These are phyloP conservation scores for Drosophila tristis DNA, from an alignment of 1,140 invertebrate species.

Conservation along the genomic window DNA sequence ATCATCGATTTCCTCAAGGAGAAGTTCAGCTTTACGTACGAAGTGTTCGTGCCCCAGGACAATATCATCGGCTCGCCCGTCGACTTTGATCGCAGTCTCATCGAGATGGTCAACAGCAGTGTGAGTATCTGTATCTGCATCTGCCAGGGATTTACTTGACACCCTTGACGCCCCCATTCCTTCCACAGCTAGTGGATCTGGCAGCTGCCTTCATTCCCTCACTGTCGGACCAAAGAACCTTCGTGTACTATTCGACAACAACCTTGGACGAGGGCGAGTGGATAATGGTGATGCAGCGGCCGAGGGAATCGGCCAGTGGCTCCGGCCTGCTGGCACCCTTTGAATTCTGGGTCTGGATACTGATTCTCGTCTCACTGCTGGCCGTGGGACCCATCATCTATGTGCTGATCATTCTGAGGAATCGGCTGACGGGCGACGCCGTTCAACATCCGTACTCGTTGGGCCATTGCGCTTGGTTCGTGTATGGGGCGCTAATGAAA, in stretches of 20 bases:
- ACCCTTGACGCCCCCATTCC: neutral
- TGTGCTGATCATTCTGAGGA: constrained; percentile 88
- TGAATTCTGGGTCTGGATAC: constrained; percentile 90
- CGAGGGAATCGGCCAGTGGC: constrained; percentile 91
- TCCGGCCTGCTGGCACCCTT: constrained; percentile 93
- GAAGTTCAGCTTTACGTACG: constrained; percentile 90
- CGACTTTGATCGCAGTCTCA: constrained; percentile 86
- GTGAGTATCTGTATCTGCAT: constrained; percentile 66
- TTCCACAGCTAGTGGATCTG: constrained; percentile 89
- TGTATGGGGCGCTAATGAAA: constrained; percentile 94
- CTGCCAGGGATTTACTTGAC: too few species aligned
- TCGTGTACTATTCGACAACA: constrained; percentile 87
- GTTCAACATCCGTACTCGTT: constrained; percentile 87
- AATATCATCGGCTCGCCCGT: constrained; percentile 84
- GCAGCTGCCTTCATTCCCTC: constrained; percentile 91
- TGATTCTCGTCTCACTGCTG: constrained; percentile 89
- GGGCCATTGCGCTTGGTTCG: constrained; percentile 92
- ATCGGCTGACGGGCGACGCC: constrained; percentile 85
- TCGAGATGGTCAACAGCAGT: constrained; percentile 84
- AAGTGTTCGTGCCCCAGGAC: constrained; percentile 86
- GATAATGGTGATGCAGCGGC: constrained; percentile 91
- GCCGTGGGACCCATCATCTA: constrained; percentile 92
- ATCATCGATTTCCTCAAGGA: constrained; percentile 88
- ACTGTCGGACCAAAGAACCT: constrained; percentile 86
- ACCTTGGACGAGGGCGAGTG: constrained; percentile 90